phyloP scores from a whole-genome alignment of 2,113 vertebrate species.

The Eonycteris spelaea region DNA sequence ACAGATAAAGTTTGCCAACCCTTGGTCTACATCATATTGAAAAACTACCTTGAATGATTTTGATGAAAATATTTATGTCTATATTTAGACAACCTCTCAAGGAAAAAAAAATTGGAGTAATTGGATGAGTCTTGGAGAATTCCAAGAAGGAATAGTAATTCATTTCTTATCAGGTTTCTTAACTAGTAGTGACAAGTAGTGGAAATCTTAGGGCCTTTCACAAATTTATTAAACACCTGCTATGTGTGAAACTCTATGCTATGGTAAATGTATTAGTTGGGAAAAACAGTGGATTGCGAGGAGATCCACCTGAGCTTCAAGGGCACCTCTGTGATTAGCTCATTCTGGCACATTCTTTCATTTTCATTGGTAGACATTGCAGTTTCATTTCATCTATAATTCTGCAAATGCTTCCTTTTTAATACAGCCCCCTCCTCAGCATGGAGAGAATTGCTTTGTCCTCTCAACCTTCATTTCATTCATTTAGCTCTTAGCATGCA shows the following conservation, averaged over 20 bases:
- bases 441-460: neutral
- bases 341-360: neutral
- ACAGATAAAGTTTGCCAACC: conserved; percentile 1
- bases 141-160: neutral
- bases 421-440: neutral
- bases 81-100: neutral
- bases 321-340: neutral
- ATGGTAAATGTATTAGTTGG: neutral
- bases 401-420: neutral
- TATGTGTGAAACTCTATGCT: neutral
- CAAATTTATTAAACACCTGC: conserved; percentile 26
- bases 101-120: neutral
- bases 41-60: conserved; percentile 22
- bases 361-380: neutral
- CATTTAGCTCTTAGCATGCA: neutral
- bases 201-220: neutral
- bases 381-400: neutral
- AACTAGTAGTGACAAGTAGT: neutral
- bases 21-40: neutral
- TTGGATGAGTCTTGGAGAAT: conserved; percentile 34
- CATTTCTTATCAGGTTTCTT: conserved; percentile 13
- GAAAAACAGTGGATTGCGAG: neutral
- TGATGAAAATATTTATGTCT: neutral
- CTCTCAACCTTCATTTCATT: neutral
- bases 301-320: neutral